phyloP scores from a whole-genome alignment of 30 jellyfish, hydroid and myxozoan species.

The Hydractinia symbiolongicarpus region DNA sequence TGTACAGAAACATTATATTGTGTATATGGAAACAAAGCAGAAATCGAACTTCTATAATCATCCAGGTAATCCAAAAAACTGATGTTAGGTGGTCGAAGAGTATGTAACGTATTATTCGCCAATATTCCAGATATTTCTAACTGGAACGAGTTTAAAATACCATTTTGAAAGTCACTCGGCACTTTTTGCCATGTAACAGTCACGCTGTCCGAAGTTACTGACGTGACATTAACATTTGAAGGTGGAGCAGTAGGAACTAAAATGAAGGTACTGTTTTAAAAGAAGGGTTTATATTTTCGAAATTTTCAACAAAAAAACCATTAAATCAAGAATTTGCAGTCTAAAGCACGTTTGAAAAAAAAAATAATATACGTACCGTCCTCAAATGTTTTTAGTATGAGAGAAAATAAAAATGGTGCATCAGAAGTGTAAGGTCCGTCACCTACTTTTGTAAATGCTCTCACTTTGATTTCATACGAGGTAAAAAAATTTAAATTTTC shows the following conservation, averaged over 20 bases:
- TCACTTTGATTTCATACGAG: background rate
- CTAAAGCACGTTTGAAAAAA: background rate
- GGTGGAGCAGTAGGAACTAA: background rate
- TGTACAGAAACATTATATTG: constrained; percentile 53
- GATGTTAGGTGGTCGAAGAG: background rate
- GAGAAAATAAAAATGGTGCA: no score
- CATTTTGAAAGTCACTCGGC: background rate
- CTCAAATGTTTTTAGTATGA: no score
- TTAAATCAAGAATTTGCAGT: background rate
- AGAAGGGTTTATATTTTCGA: background rate
- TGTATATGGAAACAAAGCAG: constrained; percentile 57
- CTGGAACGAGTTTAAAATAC: background rate
- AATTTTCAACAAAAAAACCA: background rate
- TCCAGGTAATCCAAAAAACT: background rate
- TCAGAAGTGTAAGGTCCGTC: constrained; percentile 1
- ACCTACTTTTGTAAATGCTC: constrained; percentile 9
- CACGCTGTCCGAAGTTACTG: background rate
- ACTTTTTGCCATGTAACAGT: background rate
- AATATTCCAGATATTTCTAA: background rate
- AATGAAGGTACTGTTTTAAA: background rate
- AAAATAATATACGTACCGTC: no score
- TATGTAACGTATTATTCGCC: background rate
- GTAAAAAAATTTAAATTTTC: background rate
- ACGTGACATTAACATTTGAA: background rate
- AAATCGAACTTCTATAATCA: background rate